These are phyloP conservation scores for Sinelater perroti DNA, from an alignment of 2,888 invertebrate species.

Conservation along the genomic window DNA sequence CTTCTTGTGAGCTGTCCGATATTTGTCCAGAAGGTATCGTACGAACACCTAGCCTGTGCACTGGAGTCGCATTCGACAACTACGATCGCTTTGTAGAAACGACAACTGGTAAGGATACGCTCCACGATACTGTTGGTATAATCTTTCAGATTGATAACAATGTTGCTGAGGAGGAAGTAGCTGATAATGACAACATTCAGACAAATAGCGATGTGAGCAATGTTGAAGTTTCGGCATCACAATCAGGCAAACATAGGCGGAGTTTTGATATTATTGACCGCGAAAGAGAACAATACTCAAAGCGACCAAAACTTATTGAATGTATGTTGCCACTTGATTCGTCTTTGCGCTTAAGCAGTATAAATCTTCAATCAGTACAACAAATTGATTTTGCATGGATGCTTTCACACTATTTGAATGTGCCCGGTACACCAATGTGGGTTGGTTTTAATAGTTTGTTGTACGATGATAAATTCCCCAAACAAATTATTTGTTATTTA, in stretches of 20 bases:
- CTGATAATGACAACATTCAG: background rate
- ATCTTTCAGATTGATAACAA: slow-evolving; percentile 13
- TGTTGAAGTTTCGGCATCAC: background rate
- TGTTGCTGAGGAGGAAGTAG: too few species aligned
- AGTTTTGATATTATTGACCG: background rate
- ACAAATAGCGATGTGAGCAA: background rate
- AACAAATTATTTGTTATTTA: slow-evolving; percentile 43
- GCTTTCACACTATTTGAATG: slow-evolving; percentile 28
- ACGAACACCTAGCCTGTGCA: slow-evolving; percentile 18
- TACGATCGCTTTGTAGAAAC: slow-evolving; percentile 4
- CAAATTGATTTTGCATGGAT: slow-evolving; percentile 27
- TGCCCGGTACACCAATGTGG: slow-evolving; percentile 41
- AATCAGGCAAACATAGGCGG: background rate
- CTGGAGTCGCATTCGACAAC: slow-evolving; percentile 37
- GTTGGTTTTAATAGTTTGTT: slow-evolving; percentile 38
- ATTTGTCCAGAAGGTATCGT: slow-evolving; percentile 38
- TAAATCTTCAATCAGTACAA: background rate
- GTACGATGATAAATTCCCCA: slow-evolving; percentile 24
- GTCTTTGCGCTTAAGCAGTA: background rate
- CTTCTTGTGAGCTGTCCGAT: slow-evolving; percentile 17
- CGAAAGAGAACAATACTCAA: background rate
- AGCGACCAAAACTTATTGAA: background rate
- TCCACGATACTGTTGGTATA: slow-evolving; percentile 6
- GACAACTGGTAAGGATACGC: background rate
- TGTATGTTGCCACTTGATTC: background rate